Conservation (phyloP, 2,888 invertebrate genomes). For the Cecidostiba fungosa region DNA sequence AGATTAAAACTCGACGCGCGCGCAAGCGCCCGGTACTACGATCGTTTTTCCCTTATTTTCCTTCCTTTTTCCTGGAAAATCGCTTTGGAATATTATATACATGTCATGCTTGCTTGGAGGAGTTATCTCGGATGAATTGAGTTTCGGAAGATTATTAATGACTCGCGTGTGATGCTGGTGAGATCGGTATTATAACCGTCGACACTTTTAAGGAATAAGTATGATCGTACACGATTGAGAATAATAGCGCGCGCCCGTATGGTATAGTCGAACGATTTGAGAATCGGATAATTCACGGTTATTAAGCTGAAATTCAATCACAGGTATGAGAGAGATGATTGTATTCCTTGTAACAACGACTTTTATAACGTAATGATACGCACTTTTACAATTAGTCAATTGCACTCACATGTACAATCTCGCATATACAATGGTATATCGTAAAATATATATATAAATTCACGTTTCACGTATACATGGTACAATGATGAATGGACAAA, state of each 20-base stretch:
- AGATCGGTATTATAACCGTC: neutral
- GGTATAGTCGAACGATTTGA: neutral
- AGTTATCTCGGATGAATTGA: neutral
- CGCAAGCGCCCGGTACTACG: no score
- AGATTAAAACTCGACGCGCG: neutral
- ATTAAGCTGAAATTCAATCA: neutral
- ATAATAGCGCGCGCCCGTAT: neutral
- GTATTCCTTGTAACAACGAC: no score
- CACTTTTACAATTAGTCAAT: no score
- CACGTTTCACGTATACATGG: neutral
- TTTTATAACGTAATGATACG: no score
- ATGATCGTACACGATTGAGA: neutral
- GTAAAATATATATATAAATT: neutral
- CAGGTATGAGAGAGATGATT: neutral
- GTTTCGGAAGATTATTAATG: neutral
- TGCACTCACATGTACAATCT: no score
- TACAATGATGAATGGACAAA: constrained; percentile 7
- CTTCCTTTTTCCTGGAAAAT: neutral
- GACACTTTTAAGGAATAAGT: constrained; percentile 3
- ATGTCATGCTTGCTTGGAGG: neutral
- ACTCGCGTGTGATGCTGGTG: neutral
- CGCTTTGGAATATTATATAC: neutral
- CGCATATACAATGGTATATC: no score
- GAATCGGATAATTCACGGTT: neutral
- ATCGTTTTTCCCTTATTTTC: neutral